Conservation (phyloP, 2,113 vertebrate species). For the Prietella phreatophila region DNA sequence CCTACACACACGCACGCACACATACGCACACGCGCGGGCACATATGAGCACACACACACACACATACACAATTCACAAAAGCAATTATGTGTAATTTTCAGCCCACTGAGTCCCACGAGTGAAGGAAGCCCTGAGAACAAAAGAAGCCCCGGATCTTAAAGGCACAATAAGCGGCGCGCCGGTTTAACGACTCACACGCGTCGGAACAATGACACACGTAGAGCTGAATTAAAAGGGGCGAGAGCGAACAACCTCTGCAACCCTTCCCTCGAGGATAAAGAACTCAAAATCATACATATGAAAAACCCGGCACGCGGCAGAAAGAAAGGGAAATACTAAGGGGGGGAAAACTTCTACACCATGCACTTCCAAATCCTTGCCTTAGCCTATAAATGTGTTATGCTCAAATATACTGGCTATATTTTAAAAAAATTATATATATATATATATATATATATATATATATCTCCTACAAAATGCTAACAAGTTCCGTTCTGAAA, state of each 20-base stretch:
- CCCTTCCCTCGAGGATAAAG: not conserved
- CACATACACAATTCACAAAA: constrained; percentile 38
- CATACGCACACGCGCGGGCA: constrained; percentile 9
- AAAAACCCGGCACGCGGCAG: constrained; percentile 49
- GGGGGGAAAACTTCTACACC: not conserved
- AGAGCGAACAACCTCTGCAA: not conserved
- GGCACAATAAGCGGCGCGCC: constrained; percentile 54
- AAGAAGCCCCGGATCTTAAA: constrained; percentile 55
- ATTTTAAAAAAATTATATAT: no score
- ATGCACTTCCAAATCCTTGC: not conserved
- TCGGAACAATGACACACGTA: constrained; percentile 59
- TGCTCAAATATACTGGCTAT: no score
- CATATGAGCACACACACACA: not conserved
- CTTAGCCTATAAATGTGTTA: not conserved
- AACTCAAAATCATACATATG: constrained; percentile 30
- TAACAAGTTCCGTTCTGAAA: not conserved
- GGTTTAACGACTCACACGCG: constrained; percentile 65
- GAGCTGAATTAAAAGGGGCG: constrained; percentile 54
- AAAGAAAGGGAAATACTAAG: not conserved
- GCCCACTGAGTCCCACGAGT: constrained; percentile 37
- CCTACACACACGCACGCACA: not conserved
- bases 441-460: no score
- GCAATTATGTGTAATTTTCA: constrained; percentile 57
- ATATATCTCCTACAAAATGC: no score
- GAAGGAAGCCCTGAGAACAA: constrained; percentile 52